These are phyloP conservation scores for Aplidium turbinatum DNA, from an alignment of 23 tunicate genomes.

Conservation along the genomic window DNA sequence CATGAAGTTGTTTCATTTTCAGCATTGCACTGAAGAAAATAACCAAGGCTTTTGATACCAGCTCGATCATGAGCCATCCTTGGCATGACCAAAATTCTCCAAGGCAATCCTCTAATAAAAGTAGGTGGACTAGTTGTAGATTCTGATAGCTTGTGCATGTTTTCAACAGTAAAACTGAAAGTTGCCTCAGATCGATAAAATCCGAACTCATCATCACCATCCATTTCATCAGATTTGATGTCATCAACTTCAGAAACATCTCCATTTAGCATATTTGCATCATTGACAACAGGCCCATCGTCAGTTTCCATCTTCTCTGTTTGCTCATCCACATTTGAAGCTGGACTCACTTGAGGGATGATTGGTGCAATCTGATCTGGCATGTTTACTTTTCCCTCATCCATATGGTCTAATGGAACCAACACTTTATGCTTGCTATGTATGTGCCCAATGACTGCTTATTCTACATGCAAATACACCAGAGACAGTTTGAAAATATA, in stretches of 20 bases:
- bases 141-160: conserved; percentile 78
- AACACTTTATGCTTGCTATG: conserved; percentile 81
- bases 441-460: conserved; percentile 99
- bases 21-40: conserved; percentile 95
- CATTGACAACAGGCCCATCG: conserved; percentile 12
- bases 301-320: conserved; percentile 66
- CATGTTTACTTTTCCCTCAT: conserved; percentile 42
- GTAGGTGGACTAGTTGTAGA: conserved; percentile 78
- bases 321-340: conserved; percentile 33
- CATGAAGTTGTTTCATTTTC: conserved; percentile 88
- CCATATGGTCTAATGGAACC: conserved; percentile 76
- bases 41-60: conserved; percentile 75
- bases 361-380: conserved; percentile 55
- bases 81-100: conserved; percentile 95
- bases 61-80: conserved; percentile 70
- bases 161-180: conserved; percentile 68
- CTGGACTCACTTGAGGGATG: conserved; percentile 12
- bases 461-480: conserved; percentile 47
- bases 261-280: conserved; percentile 57
- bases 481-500: too few species aligned
- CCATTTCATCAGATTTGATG: conserved; percentile 55
- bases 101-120: conserved; percentile 87
- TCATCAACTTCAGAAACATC: conserved; percentile 61
- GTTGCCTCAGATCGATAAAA: conserved; percentile 91
- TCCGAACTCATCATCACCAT: conserved; percentile 86